Percentiles rank a stretch among this genome's conserved stretches.
phyloP scores from a whole-genome alignment of 2,113 vertebrate genomes.

The zebrafish (Danio rerio) region DNA sequence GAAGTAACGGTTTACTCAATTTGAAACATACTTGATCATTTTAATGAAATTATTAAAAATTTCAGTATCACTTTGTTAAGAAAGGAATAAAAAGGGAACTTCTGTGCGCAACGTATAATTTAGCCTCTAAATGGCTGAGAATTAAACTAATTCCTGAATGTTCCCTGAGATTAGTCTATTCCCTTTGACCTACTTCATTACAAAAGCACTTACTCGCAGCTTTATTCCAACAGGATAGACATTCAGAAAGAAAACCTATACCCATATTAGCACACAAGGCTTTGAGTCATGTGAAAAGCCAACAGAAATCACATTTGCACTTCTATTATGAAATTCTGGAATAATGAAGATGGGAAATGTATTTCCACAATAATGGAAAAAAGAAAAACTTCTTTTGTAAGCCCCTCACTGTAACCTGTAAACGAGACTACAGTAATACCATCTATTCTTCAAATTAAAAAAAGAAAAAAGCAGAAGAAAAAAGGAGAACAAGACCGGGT shows the following conservation, averaged over 20 bases:
- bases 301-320: background rate
- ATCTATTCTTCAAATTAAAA: background rate
- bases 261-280: background rate
- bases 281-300: background rate
- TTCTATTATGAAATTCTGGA: background rate
- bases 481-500: slow-evolving; percentile 28
- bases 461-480: slow-evolving; percentile 23
- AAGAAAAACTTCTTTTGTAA: background rate
- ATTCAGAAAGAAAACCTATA: slow-evolving; percentile 1
- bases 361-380: background rate
- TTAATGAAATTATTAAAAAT: background rate
- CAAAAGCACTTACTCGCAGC: slow-evolving; percentile 27
- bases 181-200: slow-evolving; percentile 49
- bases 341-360: background rate
- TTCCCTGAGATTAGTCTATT: slow-evolving; percentile 29
- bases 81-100: background rate
- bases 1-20: background rate
- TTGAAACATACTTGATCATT: background rate
- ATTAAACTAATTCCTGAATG: slow-evolving; percentile 32
- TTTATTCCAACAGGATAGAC: slow-evolving; percentile 11
- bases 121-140: slow-evolving; percentile 46
- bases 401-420: background rate
- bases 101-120: background rate
- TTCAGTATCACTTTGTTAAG: background rate
- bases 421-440: slow-evolving; percentile 1